These are phyloP conservation scores for Littorina saxatilis DNA, from an alignment of 1,140 invertebrate genomes.

Conservation along the genomic window DNA sequence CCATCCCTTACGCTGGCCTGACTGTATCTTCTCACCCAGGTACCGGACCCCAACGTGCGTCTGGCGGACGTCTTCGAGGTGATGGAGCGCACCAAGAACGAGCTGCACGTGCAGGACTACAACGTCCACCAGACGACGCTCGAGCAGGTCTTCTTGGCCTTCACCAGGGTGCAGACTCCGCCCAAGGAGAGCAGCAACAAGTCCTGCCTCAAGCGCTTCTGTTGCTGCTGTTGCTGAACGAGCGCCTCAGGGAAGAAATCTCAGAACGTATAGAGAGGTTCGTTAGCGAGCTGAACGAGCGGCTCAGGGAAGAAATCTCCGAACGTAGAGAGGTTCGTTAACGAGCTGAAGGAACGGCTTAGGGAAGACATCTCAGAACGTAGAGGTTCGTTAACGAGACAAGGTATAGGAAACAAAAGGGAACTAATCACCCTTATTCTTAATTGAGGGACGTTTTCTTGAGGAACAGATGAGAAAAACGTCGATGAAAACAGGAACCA, in stretches of 20 bases:
- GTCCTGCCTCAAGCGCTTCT: neutral
- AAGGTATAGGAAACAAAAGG: too few species aligned
- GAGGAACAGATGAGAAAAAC: too few species aligned
- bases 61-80: conserved; percentile 81
- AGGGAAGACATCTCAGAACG: neutral
- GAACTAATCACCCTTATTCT: too few species aligned
- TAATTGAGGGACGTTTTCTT: too few species aligned
- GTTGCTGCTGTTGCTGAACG: neutral
- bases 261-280: neutral
- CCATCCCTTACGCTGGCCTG: too few species aligned
- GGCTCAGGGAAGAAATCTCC: neutral
- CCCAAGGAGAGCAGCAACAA: conserved; percentile 39
- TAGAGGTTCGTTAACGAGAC: neutral
- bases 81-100: conserved; percentile 78
- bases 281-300: neutral
- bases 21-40: too few species aligned
- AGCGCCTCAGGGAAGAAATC: neutral
- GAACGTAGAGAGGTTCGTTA: neutral
- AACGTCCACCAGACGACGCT: conserved; percentile 84
- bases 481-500: too few species aligned
- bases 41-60: conserved; percentile 74
- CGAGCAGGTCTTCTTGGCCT: conserved; percentile 82
- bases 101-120: conserved; percentile 83
- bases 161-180: conserved; percentile 74
- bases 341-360: too few species aligned